Conservation (phyloP, 1,140 invertebrate species). For the Apis cerana region DNA sequence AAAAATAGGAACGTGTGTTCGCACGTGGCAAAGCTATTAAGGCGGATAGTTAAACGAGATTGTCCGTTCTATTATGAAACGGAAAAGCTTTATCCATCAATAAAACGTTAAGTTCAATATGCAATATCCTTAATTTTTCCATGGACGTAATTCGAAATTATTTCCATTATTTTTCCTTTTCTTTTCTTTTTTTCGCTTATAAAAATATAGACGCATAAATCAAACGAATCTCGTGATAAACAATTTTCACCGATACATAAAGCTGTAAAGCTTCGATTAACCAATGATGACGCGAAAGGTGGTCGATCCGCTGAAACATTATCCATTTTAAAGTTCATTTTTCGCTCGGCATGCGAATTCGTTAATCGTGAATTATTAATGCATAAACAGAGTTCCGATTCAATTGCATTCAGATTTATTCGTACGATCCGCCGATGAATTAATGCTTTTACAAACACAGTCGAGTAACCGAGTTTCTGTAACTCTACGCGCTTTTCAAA, state of each 20-base stretch:
- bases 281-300: neutral
- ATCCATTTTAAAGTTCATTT: neutral
- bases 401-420: neutral
- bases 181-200: too few relatives aligned
- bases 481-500: neutral
- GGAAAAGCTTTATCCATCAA: conserved; percentile 52
- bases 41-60: conserved; percentile 17
- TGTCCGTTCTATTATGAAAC: conserved; percentile 15
- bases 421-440: conserved; percentile 12
- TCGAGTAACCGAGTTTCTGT: conserved; percentile 14
- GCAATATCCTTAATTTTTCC: conserved; percentile 22
- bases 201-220: neutral
- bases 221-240: conserved; percentile 11
- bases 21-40: conserved; percentile 44
- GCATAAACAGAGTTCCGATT: neutral
- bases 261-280: conserved; percentile 21
- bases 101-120: conserved; percentile 60
- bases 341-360: neutral
- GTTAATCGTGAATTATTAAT: conserved; percentile 28
- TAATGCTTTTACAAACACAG: conserved; percentile 6
- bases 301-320: neutral
- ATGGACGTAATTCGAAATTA: conserved; percentile 27
- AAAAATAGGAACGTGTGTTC: conserved; percentile 47
- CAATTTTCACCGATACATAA: neutral
- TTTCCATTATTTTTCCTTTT: neutral